Percentiles rank a stretch among this genome's conserved stretches.
These are phyloP conservation scores for Embiotoca jacksoni DNA, from an alignment of 2,113 vertebrate genomes.

Conservation along the genomic window DNA sequence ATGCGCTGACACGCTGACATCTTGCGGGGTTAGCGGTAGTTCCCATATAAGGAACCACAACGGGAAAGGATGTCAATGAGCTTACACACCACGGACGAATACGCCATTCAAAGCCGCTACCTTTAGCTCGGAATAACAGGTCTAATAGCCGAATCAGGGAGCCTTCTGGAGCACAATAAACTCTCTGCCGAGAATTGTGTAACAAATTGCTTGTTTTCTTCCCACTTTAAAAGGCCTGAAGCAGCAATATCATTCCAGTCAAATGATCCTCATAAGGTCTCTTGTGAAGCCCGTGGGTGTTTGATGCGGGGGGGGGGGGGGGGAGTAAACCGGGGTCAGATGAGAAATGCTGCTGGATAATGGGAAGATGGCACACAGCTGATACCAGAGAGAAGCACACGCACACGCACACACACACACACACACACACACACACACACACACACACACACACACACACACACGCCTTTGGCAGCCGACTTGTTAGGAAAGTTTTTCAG, in stretches of 20 bases:
- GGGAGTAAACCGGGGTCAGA: slow-evolving; percentile 46
- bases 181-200: slow-evolving; percentile 40
- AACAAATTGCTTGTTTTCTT: slow-evolving; percentile 51
- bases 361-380: slow-evolving; percentile 4
- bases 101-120: slow-evolving; percentile 9
- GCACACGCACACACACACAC: not conserved
- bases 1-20: not conserved
- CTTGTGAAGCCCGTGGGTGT: slow-evolving; percentile 59
- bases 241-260: slow-evolving; percentile 71
- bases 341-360: slow-evolving; percentile 40
- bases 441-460: slow-evolving; percentile 3
- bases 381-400: slow-evolving; percentile 13
- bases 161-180: slow-evolving; percentile 43
- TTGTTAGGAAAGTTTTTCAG: slow-evolving; percentile 51
- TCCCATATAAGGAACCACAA: not conserved
- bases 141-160: slow-evolving; percentile 39
- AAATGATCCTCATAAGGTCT: slow-evolving; percentile 79
- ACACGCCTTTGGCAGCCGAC: slow-evolving; percentile 19
- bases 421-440: not conserved
- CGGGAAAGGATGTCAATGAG: not conserved
- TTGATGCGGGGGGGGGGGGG: slow-evolving; percentile 19
- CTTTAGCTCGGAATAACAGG: slow-evolving; percentile 50
- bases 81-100: not conserved
- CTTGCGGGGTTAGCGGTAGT: not conserved
- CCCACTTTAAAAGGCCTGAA: slow-evolving; percentile 54